Percentiles rank a stretch among this genome's conserved stretches.
These are phyloP conservation scores for Discoglossus pictus DNA, from an alignment of 2,797 vertebrate species.

Conservation along the genomic window DNA sequence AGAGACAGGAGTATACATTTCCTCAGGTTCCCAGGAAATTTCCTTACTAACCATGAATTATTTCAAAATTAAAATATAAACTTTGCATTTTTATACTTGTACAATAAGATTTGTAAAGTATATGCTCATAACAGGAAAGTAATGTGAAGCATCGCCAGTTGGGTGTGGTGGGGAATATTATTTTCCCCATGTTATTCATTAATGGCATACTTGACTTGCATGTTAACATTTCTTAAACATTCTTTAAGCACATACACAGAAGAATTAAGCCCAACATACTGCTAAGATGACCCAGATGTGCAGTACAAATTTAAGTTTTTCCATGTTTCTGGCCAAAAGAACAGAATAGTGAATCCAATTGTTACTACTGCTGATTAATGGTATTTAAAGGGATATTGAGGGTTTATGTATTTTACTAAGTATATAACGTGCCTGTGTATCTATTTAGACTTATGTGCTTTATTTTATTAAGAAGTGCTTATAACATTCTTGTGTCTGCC, in stretches of 20 bases:
- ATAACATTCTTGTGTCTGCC: no score
- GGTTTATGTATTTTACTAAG: no score
- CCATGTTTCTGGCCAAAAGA: not conserved
- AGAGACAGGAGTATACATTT: no score
- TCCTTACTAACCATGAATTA: no score
- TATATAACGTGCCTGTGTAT: not conserved
- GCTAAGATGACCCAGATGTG: conserved; percentile 31
- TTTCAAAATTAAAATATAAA: not conserved
- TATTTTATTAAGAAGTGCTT: no score
- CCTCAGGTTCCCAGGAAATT: no score
- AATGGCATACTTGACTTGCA: not conserved
- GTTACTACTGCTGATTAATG: no score
- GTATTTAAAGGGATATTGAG: no score
- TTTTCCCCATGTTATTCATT: conserved; percentile 18
- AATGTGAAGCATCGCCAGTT: conserved; percentile 7
- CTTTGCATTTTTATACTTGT: not conserved
- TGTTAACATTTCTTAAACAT: not conserved
- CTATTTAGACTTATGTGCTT: no score
- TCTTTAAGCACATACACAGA: not conserved
- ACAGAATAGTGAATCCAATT: not conserved
- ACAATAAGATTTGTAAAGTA: no score
- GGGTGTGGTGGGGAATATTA: conserved; percentile 17
- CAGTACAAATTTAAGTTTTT: not conserved
- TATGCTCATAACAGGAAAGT: not conserved
- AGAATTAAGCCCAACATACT: conserved; percentile 2